Evolutionary conservation across 2,113 vertebrate genomes (phyloP).

Genomic region (Odocoileus hemionus): DNA sequence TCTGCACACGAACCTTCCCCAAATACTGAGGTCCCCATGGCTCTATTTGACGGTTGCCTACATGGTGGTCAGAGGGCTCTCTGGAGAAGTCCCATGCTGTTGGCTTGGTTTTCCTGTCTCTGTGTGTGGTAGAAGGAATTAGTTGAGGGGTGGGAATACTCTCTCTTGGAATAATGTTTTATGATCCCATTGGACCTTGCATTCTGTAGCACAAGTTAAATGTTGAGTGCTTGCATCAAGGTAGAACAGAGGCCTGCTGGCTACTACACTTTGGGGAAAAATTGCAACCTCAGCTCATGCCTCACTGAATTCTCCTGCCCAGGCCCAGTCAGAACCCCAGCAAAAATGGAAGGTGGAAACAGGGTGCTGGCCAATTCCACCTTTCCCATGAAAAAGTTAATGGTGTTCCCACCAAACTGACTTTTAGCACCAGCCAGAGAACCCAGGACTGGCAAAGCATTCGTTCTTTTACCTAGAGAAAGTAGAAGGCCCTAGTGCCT

Average conservation of each 20-base stretch:
- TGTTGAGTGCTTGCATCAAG: not conserved
- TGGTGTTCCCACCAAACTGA: constrained; percentile 11
- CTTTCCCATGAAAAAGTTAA: constrained; percentile 42
- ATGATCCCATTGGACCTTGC: constrained; percentile 6
- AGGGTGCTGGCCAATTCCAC: not conserved
- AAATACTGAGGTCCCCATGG: not conserved
- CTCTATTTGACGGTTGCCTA: not conserved
- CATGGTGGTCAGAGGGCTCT: not conserved
- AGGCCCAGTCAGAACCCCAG: not conserved
- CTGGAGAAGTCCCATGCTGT: not conserved
- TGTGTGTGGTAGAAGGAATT: constrained; percentile 47
- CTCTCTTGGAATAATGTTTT: constrained; percentile 16
- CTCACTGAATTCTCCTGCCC: not conserved
- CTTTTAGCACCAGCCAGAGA: not conserved
- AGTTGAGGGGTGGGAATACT: not conserved
- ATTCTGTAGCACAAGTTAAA: constrained; percentile 25
- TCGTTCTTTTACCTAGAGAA: not conserved
- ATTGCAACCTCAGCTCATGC: not conserved
- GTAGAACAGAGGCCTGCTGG: not conserved
- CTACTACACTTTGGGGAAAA: not conserved
- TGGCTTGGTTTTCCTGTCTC: constrained; percentile 19
- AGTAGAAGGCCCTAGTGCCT: not conserved
- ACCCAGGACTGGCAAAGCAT: not conserved
- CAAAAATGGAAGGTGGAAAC: not conserved
- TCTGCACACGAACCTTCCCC: not conserved